Evolutionary conservation across 1,140 invertebrate genomes (phyloP).

Genomic region (Ceratina japonica): DNA sequence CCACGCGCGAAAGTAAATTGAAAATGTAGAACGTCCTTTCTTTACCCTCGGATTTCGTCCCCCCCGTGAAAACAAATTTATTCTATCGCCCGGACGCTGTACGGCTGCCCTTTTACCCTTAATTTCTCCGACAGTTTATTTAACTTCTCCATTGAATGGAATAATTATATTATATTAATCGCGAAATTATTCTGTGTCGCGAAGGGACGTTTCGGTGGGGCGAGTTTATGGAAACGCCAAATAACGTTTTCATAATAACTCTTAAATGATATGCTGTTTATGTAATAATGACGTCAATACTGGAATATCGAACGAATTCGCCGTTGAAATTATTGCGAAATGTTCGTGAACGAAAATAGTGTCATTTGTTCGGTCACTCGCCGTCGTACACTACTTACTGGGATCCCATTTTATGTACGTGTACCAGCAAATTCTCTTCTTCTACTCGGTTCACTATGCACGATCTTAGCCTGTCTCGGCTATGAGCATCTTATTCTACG

Average conservation of each 20-base stretch:
- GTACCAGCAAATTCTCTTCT: background rate
- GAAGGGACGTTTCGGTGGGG: no score
- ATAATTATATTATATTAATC: no score
- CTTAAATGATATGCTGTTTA: no score
- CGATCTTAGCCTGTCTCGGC: background rate
- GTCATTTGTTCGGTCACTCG: background rate
- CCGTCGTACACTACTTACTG: background rate
- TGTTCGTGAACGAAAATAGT: background rate
- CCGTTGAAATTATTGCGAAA: background rate
- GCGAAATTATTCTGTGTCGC: no score
- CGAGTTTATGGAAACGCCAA: no score
- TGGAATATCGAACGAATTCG: background rate
- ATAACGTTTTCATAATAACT: no score
- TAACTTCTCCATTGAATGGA: no score
- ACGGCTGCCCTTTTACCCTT: no score
- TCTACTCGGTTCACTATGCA: background rate
- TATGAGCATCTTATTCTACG: conserved; percentile 10
- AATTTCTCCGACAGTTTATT: no score
- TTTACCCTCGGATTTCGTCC: background rate
- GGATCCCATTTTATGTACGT: background rate
- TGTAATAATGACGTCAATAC: no score
- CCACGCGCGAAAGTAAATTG: background rate
- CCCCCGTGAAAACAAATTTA: background rate
- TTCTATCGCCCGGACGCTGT: background rate
- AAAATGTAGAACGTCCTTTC: background rate